These are phyloP conservation scores for Acanthosepion esculentum DNA, from an alignment of 2,888 invertebrate species.

Conservation along the genomic window DNA sequence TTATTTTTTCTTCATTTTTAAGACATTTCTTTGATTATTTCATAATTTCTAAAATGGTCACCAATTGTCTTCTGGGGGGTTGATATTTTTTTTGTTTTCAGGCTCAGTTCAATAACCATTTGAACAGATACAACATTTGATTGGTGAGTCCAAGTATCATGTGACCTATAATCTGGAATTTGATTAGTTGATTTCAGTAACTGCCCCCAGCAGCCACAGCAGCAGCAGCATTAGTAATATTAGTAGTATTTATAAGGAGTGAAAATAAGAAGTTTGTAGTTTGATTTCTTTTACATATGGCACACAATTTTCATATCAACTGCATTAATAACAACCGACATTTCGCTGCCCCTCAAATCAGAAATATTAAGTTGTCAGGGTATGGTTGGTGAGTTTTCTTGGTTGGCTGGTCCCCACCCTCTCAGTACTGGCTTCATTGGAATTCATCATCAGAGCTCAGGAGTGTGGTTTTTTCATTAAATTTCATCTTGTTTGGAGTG, in stretches of 20 bases:
- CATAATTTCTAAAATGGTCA: not conserved
- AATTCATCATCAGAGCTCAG: conserved; percentile 96
- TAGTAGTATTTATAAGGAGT: not conserved
- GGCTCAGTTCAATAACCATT: not conserved
- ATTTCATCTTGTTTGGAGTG: conserved; percentile 77
- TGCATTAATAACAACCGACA: not conserved
- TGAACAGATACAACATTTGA: not conserved
- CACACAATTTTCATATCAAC: not conserved
- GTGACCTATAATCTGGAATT: conserved; percentile 16
- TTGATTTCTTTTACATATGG: not conserved
- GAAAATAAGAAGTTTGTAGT: not conserved
- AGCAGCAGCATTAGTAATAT: not conserved
- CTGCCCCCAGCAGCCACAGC: conserved; percentile 20
- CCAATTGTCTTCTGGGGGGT: not conserved
- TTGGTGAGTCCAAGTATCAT: not conserved
- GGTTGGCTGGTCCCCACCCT: not conserved
- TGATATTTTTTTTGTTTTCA: not conserved
- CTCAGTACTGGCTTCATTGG: conserved; percentile 78
- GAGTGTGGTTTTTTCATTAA: conserved; percentile 96
- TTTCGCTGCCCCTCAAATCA: not conserved
- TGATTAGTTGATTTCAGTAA: conserved; percentile 11
- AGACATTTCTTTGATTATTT: not conserved
- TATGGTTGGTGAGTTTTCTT: not conserved
- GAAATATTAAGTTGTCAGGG: not conserved
- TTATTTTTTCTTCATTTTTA: not conserved